Evolutionary conservation across 2,113 vertebrate species (phyloP), one percentile per base, ranked within the genome.

Genomic region (Plecotus auritus): DNA sequence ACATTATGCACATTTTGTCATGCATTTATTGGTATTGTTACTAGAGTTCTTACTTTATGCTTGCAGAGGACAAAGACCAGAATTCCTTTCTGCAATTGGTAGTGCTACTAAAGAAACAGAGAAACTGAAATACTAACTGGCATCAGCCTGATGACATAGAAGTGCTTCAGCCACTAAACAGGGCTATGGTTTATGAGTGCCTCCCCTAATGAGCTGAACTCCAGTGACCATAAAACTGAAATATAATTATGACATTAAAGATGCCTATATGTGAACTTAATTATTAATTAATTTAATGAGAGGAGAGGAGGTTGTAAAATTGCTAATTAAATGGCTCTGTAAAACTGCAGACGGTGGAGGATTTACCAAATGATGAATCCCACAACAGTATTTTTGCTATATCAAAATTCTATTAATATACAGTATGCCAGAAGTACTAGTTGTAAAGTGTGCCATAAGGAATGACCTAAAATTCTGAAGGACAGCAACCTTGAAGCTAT

Each of bases 401-500:
- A 99, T 99, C 99, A 99, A 99, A 99, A 99, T 99, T 99, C 99
- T 99, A 99, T 99, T 99, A 99, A 99, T 99, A 99, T 98, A 98
- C 98, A 98, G 98, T 98, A 98, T 98, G 98, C 98, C 98, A 99
- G 99, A 98, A 98, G 98, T 99, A 98, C 97, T 97, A 97, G 98
- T 98, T 99, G 98, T 98, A 98, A 97, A 98, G 97, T 97, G 98
- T 98, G 97, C 95, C 98, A 97, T 98, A 98, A 96, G 97, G 98
- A 96, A 98, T 96, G 98, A 99, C 98, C 98, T 98, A 98, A 99
- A 99, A 99, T 98, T 98, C 97, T 96, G 96, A 97, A 98, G 98
- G 99, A 99, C 98, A 99, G 98, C 98, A 99, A 98, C 99, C 99
- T 99, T 99, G 99, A 99, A 98, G 98, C 98, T 72, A 82, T 97